Evolutionary conservation across 2,797 vertebrate species (phyloP).

Genomic region (Neoniphon sammara): DNA sequence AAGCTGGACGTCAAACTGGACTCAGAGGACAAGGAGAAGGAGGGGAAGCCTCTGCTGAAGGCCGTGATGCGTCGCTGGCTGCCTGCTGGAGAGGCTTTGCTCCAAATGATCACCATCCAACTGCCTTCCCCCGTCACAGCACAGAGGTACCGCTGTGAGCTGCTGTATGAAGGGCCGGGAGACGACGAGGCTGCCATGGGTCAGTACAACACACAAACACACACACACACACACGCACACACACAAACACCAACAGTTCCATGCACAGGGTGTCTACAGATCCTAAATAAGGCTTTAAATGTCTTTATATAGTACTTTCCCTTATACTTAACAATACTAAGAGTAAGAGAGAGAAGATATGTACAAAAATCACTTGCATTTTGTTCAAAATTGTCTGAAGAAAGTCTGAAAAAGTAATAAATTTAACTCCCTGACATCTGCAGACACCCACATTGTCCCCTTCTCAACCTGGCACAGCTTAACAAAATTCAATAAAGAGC

Average conservation of each 20-base stretch:
- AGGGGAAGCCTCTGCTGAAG: conserved; percentile 88
- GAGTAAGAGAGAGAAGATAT: too few relatives aligned
- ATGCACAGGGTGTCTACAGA: too few relatives aligned
- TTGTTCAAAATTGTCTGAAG: too few relatives aligned
- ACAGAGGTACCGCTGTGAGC: conserved; percentile 89
- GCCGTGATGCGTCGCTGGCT: conserved; percentile 91
- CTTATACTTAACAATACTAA: too few relatives aligned
- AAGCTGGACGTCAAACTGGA: conserved; percentile 90
- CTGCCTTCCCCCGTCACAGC: conserved; percentile 89
- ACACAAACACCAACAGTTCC: neutral
- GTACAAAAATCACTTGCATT: too few relatives aligned
- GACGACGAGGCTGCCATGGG: conserved; percentile 91
- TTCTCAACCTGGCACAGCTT: too few relatives aligned
- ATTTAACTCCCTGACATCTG: too few relatives aligned
- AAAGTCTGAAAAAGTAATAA: too few relatives aligned
- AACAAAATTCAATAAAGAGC: neutral
- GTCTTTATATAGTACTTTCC: too few relatives aligned
- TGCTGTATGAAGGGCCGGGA: conserved; percentile 88
- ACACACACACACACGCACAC: neutral
- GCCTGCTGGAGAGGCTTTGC: conserved; percentile 86
- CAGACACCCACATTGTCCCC: too few relatives aligned
- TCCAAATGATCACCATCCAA: conserved; percentile 92
- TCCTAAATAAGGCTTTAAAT: too few relatives aligned
- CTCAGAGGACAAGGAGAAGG: conserved; percentile 86
- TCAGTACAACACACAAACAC: conserved; percentile 48